Conservation (phyloP, 2,888 invertebrate genomes). For the Perizoma flavofasciatum region DNA sequence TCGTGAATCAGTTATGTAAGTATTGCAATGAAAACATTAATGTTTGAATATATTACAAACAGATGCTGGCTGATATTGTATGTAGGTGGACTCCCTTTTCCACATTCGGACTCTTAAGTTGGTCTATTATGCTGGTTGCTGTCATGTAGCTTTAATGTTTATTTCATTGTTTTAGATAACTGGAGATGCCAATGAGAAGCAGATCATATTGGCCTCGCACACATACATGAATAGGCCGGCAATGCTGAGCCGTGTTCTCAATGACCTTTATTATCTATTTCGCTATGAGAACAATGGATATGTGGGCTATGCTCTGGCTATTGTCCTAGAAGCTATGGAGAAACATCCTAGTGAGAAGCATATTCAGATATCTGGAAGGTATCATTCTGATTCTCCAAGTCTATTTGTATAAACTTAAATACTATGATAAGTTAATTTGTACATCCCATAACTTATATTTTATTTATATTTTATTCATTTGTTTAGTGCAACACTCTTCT, state of each 20-base stretch:
- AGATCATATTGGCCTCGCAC: slow-evolving; percentile 92
- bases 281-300: slow-evolving; percentile 92
- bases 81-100: too few relatives aligned
- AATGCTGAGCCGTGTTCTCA: slow-evolving; percentile 92
- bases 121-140: too few relatives aligned
- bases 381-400: slow-evolving; percentile 21
- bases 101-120: too few relatives aligned
- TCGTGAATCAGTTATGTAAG: too few relatives aligned
- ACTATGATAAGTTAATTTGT: too few relatives aligned
- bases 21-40: too few relatives aligned
- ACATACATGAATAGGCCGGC: slow-evolving; percentile 94
- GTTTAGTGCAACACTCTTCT: slow-evolving; percentile 94
- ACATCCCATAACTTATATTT: too few relatives aligned
- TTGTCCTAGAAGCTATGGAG: slow-evolving; percentile 96
- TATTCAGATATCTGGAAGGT: slow-evolving; percentile 97
- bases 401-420: too few relatives aligned
- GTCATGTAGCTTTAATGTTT: too few relatives aligned
- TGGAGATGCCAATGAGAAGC: slow-evolving; percentile 95
- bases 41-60: too few relatives aligned
- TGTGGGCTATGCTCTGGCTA: slow-evolving; percentile 89
- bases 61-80: too few relatives aligned
- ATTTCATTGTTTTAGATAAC: slow-evolving; percentile 86
- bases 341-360: slow-evolving; percentile 93
- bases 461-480: background rate
- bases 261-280: slow-evolving; percentile 95